Base-by-base conservation (phyloP, 2,888 invertebrate genomes). In the Strigamia crassipes region DNA sequence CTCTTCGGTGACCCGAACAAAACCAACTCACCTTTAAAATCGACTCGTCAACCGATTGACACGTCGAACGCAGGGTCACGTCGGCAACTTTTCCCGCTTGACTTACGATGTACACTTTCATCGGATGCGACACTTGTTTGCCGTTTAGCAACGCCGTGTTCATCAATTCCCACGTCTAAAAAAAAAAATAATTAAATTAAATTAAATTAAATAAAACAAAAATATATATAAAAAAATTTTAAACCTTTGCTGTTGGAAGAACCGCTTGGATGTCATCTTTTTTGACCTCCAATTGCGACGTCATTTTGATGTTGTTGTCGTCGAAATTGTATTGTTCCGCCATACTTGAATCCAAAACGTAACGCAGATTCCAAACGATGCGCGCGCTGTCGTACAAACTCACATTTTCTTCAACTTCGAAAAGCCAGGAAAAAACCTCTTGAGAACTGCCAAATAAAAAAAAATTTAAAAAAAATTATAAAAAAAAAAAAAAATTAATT, bases 121-220 rank as follows among this genome's bases (percentile, higher is more conserved):
- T 94, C 18, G 96, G 95, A 86, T 96, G 96, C 1, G 96, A 95
- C 83, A 97, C 96, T 89, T 96, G 96, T 80, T 94, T 92, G 0
- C 97, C 97, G 8, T 97, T 97, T 86, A 98, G 90, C 83, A 97
- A 95, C 0, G 97, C 98, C 1, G 96, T 96, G 89, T 98, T 98
- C 89, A 98, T 91, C 51, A 98, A 92, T 89, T 97, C 96, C 93
- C 94, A 95, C 88, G 95, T 96, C 96, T 97, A 34, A 34, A 73
- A 34, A 41, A 23, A 42, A 6, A 38, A 6, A 6, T 27, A 21
- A 38, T 21, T 34, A 77, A 13, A 41, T 27, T 1, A 8, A 46
- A 46, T 21, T 10, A 42, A 27, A 73, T n/a, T n/a, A n/a, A n/a
- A n/a, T n/a, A 34, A 73, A 34, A 41, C 3, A 42, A 6, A 38